phyloP scores from a whole-genome alignment of 2,888 invertebrate genomes.

The Saturnia pavonia region DNA sequence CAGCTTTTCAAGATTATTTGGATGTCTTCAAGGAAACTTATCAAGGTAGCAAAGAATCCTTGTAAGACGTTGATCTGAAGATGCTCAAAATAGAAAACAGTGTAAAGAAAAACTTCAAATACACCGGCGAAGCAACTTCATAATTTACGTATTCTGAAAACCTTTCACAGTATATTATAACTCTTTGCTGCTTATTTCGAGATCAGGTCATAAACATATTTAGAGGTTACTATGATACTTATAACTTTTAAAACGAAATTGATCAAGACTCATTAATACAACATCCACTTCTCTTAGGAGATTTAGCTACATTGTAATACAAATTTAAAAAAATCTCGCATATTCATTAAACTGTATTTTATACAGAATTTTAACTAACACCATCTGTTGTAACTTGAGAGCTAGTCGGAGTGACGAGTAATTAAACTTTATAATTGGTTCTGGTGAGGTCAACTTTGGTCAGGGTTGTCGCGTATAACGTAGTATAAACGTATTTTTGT shows the following conservation, averaged over 20 bases:
- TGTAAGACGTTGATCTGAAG: too few species aligned
- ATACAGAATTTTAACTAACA: slow-evolving; percentile 23
- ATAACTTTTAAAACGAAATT: too few species aligned
- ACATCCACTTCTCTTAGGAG: neutral
- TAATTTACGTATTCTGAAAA: too few species aligned
- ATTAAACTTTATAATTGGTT: slow-evolving; percentile 64
- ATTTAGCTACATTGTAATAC: neutral
- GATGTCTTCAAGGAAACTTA: too few species aligned
- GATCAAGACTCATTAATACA: neutral
- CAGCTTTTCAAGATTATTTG: neutral
- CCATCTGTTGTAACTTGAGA: slow-evolving; percentile 27
- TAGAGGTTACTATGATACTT: too few species aligned
- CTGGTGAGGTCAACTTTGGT: slow-evolving; percentile 38
- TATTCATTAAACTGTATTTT: slow-evolving; percentile 5
- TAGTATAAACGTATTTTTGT: neutral
- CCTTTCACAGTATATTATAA: too few species aligned
- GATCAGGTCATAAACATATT: too few species aligned
- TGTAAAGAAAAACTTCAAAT: too few species aligned
- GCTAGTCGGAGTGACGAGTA: slow-evolving; percentile 47
- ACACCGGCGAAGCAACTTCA: too few species aligned
- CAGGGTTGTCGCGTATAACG: slow-evolving; percentile 11
- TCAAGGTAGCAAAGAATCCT: too few species aligned
- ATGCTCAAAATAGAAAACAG: too few species aligned
- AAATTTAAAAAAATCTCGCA: neutral
- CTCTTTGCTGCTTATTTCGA: too few species aligned